Percentiles rank a stretch among this genome's conserved stretches.
Evolutionary conservation across 2,113 vertebrate species (phyloP).

Genomic region (Cryptotis parvus): DNA sequence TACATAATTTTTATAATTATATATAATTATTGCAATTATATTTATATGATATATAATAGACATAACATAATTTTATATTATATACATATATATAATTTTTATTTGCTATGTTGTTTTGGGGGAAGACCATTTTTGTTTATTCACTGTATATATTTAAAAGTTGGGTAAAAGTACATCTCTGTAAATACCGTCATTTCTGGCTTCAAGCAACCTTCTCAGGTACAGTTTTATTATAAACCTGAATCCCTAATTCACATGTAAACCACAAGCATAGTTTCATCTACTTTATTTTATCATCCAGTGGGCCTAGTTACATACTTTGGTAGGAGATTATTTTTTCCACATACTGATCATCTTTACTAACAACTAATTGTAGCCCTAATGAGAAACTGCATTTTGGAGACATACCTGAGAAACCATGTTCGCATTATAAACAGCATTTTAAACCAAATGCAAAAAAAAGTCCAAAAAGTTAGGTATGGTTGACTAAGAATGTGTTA

Average conservation of each 20-base stretch:
- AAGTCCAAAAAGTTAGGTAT: not conserved
- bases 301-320: not conserved
- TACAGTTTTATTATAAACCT: not conserved
- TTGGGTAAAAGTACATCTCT: not conserved
- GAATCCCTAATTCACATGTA: not conserved
- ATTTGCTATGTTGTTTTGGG: not conserved
- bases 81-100: no score
- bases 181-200: not conserved
- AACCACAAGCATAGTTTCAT: not conserved
- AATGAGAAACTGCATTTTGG: not conserved
- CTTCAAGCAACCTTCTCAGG: not conserved
- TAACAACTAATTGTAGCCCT: not conserved
- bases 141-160: not conserved
- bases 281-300: not conserved
- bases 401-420: not conserved
- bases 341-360: not conserved
- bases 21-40: no score
- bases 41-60: no score
- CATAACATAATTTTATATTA: no score
- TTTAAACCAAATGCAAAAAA: constrained; percentile 39
- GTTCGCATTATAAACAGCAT: not conserved
- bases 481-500: not conserved
- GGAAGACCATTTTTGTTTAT: not conserved
- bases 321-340: not conserved
- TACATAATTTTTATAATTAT: no score